Percentiles rank a stretch among this genome's conserved stretches.
These are phyloP conservation scores for Drosophila birchii DNA, from an alignment of 2,888 invertebrate genomes.

Conservation along the genomic window DNA sequence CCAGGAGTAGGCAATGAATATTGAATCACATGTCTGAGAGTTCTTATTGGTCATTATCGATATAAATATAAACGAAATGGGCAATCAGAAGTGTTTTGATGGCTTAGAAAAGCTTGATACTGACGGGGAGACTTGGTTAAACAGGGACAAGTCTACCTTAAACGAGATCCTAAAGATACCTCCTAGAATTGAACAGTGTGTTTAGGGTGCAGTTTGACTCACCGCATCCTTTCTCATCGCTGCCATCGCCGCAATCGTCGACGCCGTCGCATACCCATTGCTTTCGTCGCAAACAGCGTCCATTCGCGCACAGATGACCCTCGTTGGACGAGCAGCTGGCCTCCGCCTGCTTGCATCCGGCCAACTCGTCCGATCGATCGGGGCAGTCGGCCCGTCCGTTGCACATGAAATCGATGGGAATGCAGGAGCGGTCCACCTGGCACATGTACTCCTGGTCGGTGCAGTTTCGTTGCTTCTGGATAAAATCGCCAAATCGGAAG, in stretches of 20 bases:
- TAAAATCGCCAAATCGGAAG: conserved; percentile 39
- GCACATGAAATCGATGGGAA: conserved; percentile 89
- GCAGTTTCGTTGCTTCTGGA: conserved; percentile 66
- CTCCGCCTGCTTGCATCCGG: conserved; percentile 83
- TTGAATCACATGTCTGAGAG: neutral
- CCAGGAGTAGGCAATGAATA: neutral
- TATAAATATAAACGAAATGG: neutral
- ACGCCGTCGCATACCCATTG: conserved; percentile 86
- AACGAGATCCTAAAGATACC: too few species aligned
- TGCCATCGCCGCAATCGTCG: conserved; percentile 87
- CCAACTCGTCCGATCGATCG: conserved; percentile 89
- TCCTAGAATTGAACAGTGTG: too few species aligned
- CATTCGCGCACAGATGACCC: conserved; percentile 88
- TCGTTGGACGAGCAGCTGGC: conserved; percentile 85
- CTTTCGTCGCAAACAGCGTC: conserved; percentile 85
- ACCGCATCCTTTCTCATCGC: conserved; percentile 86
- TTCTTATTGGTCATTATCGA: neutral
- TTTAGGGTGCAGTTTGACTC: too few species aligned
- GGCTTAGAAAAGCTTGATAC: neutral
- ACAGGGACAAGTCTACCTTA: too few species aligned
- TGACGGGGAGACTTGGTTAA: neutral
- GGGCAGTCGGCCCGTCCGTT: conserved; percentile 90
- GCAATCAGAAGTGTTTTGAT: neutral
- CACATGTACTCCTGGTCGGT: conserved; percentile 82
- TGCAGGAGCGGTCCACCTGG: conserved; percentile 86